Evolutionary conservation across 2,888 invertebrate genomes (phyloP).

Genomic region (Dryobota labecula): DNA sequence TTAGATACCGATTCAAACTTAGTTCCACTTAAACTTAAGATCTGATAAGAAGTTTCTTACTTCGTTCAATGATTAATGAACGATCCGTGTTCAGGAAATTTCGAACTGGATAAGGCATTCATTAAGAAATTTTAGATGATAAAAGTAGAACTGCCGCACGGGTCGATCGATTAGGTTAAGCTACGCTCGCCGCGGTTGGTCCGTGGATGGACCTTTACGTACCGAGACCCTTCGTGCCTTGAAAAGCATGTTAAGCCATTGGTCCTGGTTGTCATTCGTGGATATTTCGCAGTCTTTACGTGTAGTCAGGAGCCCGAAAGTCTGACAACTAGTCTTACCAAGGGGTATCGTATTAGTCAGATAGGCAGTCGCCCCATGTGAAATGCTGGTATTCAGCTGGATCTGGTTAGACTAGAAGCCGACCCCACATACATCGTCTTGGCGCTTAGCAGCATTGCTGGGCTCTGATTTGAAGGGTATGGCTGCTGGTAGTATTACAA

Average conservation of each 20-base stretch:
- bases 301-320: too few species aligned
- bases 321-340: too few species aligned
- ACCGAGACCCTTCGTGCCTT: too few species aligned
- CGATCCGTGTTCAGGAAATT: constrained; percentile 10
- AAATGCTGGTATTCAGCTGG: neutral
- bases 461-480: neutral
- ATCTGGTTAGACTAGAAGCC: neutral
- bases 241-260: too few species aligned
- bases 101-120: neutral
- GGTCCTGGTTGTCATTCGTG: too few species aligned
- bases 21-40: constrained; percentile 47
- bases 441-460: neutral
- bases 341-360: neutral
- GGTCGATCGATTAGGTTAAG: too few species aligned
- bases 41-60: constrained; percentile 53
- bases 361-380: neutral
- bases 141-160: too few species aligned
- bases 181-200: too few species aligned
- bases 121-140: neutral
- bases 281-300: too few species aligned
- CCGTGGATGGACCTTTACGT: too few species aligned
- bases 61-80: constrained; percentile 48
- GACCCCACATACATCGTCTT: neutral
- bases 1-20: constrained; percentile 46
- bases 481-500: too few species aligned